Base-by-base conservation (phyloP, 2,888 invertebrate species). In the Carterocephalus palaemon region DNA sequence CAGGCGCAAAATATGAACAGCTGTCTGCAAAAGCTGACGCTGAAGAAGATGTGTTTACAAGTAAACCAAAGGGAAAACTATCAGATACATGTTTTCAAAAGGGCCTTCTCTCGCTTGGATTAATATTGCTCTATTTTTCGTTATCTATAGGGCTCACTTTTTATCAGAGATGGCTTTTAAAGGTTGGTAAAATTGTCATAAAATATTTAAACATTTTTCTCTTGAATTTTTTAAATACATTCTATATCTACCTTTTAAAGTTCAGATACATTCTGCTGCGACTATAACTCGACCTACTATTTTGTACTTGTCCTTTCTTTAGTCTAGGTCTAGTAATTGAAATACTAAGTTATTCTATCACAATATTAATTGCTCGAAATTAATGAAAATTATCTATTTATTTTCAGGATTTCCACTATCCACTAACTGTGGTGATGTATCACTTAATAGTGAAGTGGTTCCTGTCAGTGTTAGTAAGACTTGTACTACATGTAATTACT, bases 91-190 rank as follows among this genome's bases (percentile, higher is more conserved):
- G 73, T 53, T 65, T 82, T 10, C 85, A 84, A 51, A 84, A 82
- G 55, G 70, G 77, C 49, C 62, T 81, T 1, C 53, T 84, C 13
- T 84, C 84, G 1, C 56, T 86, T 38, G 76, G 81, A 19, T 59
- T 97, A 31, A 93, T 98, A 51, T 72, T 93, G 2, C 82, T 95
- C 32, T 99, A 98, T 80, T 96, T 97, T 71, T 89, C 92, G 6
- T 90, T 98, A 42, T 99, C 98, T 7, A 97, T 99, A 62, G 94
- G 96, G 31, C 90, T 99, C 39, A 99, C 98, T 5, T 99, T 99
- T 80, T 99, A 98, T 79, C 98, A 99, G 75, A 92, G 97, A 89
- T 94, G 95, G 92, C 90, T 98, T 41, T 90, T 96, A 53, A 92
- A 93, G 89, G 95, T 95, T 81, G 63, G 64, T 26, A 23, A n/a